Percentiles rank a stretch among this genome's conserved stretches.
phyloP scores from a whole-genome alignment of 2,113 vertebrate genomes.

The Sorex fumeus region DNA sequence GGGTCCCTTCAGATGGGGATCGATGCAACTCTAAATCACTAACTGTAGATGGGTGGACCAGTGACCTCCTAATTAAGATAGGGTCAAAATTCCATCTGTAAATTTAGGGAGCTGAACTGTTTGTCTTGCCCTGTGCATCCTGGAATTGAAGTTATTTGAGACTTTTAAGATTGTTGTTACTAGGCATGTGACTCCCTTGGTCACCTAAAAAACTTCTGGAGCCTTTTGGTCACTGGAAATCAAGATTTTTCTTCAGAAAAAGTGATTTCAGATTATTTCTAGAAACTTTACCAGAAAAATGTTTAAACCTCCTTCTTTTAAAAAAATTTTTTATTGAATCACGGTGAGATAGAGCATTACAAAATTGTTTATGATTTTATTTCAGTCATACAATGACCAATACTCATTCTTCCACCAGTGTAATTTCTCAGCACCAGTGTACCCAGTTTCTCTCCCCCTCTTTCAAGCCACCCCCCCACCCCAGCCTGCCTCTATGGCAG shows the following conservation, averaged over 20 bases:
- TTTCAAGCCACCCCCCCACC: too few relatives aligned
- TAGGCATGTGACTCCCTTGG: neutral
- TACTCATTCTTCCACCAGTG: too few relatives aligned
- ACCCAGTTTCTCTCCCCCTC: too few relatives aligned
- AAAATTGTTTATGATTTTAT: too few relatives aligned
- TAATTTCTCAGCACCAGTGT: too few relatives aligned
- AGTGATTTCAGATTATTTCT: constrained; percentile 8
- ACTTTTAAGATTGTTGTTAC: neutral
- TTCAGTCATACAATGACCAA: too few relatives aligned
- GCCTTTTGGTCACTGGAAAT: neutral
- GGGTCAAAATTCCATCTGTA: neutral
- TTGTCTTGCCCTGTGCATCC: neutral
- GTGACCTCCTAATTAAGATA: neutral
- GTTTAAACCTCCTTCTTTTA: neutral
- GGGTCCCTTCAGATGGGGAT: neutral
- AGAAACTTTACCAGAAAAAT: constrained; percentile 1
- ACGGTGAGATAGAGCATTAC: too few relatives aligned
- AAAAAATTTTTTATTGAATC: neutral
- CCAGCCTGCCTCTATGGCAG: too few relatives aligned
- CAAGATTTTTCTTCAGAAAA: neutral
- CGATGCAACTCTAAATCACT: neutral
- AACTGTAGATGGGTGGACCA: neutral
- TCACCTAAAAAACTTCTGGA: neutral
- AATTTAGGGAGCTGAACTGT: too few relatives aligned
- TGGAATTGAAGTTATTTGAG: neutral